A percentile compares a stretch with the other conserved stretches of the same genome.
Conservation (phyloP, 1,140 invertebrate genomes). For the Vanessa atalanta region DNA sequence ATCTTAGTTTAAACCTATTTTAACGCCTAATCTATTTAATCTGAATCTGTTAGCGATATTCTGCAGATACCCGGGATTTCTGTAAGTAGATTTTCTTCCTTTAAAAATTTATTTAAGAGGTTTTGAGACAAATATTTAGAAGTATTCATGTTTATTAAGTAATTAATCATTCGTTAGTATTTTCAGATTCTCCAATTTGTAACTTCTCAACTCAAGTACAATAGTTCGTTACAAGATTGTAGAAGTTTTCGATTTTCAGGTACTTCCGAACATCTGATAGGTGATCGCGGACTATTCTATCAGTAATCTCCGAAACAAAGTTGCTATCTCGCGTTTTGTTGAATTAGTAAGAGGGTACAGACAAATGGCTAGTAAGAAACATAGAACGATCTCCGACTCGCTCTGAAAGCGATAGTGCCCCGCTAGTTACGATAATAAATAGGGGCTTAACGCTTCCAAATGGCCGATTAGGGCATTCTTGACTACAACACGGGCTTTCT, state of each 20-base stretch:
- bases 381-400: conserved; percentile 53
- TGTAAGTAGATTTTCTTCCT: too few species aligned
- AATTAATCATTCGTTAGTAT: too few species aligned
- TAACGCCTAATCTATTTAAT: too few species aligned
- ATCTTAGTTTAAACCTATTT: too few species aligned
- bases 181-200: too few species aligned
- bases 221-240: not conserved
- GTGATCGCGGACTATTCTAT: conserved; percentile 17
- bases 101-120: too few species aligned
- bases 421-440: conserved; percentile 76
- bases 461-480: conserved; percentile 76
- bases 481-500: conserved; percentile 71
- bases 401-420: conserved; percentile 66
- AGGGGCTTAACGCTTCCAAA: conserved; percentile 72
- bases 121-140: too few species aligned
- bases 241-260: not conserved
- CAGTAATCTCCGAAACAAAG: conserved; percentile 28
- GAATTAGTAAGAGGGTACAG: conserved; percentile 34
- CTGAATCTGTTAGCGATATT: too few species aligned
- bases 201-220: not conserved
- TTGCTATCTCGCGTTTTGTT: conserved; percentile 32
- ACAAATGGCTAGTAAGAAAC: conserved; percentile 19
- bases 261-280: not conserved
- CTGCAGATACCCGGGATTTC: too few species aligned
- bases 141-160: too few species aligned